phyloP scores from a whole-genome alignment of 1,140 invertebrate species.

The Idris sp. region DNA sequence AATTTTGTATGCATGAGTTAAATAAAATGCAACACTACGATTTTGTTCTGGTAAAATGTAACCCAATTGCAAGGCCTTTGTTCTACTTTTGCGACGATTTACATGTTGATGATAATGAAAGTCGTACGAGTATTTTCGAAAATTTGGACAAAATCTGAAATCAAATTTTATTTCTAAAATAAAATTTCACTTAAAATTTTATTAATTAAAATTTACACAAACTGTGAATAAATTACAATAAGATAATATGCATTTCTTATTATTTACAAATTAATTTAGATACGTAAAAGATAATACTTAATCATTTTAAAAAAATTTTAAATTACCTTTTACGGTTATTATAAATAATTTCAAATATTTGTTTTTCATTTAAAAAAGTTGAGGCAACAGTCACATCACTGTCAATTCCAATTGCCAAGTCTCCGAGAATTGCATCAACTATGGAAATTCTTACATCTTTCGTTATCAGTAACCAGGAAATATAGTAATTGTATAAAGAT shows the following conservation, averaged over 20 bases:
- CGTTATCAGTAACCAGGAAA: slow-evolving; percentile 69
- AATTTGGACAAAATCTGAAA: slow-evolving; percentile 29
- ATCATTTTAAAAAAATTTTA: slow-evolving; percentile 17
- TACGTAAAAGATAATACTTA: too few relatives aligned
- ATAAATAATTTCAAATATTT: slow-evolving; percentile 18
- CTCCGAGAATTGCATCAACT: slow-evolving; percentile 62
- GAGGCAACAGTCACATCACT: slow-evolving; percentile 68
- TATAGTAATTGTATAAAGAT: slow-evolving; percentile 67
- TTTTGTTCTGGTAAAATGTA: slow-evolving; percentile 42
- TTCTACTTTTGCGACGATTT: slow-evolving; percentile 6
- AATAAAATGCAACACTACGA: slow-evolving; percentile 62
- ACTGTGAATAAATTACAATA: too few relatives aligned
- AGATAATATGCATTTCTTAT: too few relatives aligned
- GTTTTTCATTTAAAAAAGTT: slow-evolving; percentile 38
- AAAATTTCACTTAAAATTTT: not conserved
- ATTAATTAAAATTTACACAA: slow-evolving; percentile 4
- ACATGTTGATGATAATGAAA: not conserved
- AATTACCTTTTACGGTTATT: slow-evolving; percentile 63
- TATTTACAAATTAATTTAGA: too few relatives aligned
- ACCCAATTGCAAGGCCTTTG: slow-evolving; percentile 33
- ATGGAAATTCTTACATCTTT: slow-evolving; percentile 52
- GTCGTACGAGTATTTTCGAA: slow-evolving; percentile 9
- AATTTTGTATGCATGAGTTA: slow-evolving; percentile 73
- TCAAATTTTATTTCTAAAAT: too few relatives aligned
- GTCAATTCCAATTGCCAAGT: slow-evolving; percentile 69